Conservation (phyloP, 2,797 vertebrate species). For the Balearica regulorum region DNA sequence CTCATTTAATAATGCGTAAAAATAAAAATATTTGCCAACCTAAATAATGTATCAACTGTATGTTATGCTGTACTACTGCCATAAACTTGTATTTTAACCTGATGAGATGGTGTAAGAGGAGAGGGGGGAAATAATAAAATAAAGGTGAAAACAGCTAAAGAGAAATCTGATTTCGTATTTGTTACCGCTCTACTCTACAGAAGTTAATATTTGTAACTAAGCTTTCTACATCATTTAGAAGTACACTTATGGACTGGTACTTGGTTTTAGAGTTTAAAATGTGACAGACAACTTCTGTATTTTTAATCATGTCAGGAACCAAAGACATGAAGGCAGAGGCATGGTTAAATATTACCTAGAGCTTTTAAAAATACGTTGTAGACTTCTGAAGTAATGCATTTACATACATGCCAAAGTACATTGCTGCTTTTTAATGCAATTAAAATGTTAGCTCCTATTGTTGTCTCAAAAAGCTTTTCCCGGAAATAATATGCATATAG, state of each 20-base stretch:
- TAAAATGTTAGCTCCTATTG: slow-evolving; percentile 10
- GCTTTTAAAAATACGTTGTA: slow-evolving; percentile 9
- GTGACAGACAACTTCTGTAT: background rate
- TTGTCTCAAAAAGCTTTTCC: background rate
- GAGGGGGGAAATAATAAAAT: background rate
- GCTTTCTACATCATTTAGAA: background rate
- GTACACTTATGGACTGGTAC: background rate
- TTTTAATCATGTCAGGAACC: background rate
- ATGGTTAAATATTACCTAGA: background rate
- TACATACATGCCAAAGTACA: background rate
- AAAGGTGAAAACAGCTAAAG: background rate
- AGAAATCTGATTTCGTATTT: background rate
- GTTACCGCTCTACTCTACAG: background rate
- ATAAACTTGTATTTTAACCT: background rate
- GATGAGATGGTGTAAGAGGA: background rate
- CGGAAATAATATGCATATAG: background rate
- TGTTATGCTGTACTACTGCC: background rate
- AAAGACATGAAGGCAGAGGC: background rate
- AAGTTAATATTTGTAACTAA: background rate
- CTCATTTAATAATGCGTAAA: background rate
- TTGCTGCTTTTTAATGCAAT: slow-evolving; percentile 10
- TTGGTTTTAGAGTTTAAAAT: background rate
- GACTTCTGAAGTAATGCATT: slow-evolving; percentile 27
- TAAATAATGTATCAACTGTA: background rate
- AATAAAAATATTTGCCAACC: background rate